A percentile compares a stretch with the other conserved stretches of the same genome.
phyloP scores from a whole-genome alignment of 64 coral and sea anemone genomes.

The Actinia equina region DNA sequence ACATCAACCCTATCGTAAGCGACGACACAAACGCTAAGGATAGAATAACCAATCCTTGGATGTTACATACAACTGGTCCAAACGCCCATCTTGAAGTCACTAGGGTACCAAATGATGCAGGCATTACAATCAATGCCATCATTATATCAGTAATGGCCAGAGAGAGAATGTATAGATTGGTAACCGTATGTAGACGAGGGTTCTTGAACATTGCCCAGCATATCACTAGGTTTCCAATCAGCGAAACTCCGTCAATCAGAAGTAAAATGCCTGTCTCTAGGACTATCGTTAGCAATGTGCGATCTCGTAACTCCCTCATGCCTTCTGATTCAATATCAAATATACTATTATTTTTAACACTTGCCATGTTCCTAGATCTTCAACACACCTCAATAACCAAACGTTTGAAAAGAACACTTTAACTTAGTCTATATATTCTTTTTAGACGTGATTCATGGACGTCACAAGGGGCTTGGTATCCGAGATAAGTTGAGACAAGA shows the following conservation, averaged over 20 bases:
- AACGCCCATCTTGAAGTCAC: conserved; percentile 30
- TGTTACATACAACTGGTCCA: conserved; percentile 1
- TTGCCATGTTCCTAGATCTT: background rate
- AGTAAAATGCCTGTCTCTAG: background rate
- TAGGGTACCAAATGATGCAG: background rate
- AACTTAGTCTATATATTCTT: background rate
- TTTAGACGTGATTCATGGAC: background rate
- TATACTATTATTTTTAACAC: background rate
- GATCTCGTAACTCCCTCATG: background rate
- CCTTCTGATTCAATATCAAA: background rate
- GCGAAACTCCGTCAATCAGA: background rate
- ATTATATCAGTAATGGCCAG: conserved; percentile 44
- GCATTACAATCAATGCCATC: conserved; percentile 22
- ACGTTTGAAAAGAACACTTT: background rate
- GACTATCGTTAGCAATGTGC: background rate
- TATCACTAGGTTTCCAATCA: conserved; percentile 36
- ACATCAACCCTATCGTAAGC: conserved; percentile 32
- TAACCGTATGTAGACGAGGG: conserved; percentile 29
- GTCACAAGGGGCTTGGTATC: background rate
- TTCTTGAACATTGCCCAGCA: conserved; percentile 37
- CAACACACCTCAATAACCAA: too few species aligned
- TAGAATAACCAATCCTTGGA: conserved; percentile 28
- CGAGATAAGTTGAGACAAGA: background rate
- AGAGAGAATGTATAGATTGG: conserved; percentile 33
- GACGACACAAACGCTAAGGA: conserved; percentile 24